phyloP scores from a whole-genome alignment of 2,113 vertebrate genomes.

The Jaculus jaculus region DNA sequence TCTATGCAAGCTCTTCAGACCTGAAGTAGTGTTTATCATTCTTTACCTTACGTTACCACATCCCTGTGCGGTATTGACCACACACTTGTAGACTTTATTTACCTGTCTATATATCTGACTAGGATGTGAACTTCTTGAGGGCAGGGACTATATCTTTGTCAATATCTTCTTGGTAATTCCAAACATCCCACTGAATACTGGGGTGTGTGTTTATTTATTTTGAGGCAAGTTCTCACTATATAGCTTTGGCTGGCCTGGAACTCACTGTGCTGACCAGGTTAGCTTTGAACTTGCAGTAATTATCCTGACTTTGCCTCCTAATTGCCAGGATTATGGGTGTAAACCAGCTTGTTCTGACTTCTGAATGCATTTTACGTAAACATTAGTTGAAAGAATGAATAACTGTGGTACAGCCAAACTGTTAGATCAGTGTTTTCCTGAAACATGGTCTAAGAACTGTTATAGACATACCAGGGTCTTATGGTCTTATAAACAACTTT shows the following conservation, averaged over 20 bases:
- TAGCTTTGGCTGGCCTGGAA: neutral
- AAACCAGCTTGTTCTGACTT: neutral
- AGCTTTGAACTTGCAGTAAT: neutral
- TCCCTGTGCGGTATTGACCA: neutral
- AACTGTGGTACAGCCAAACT: neutral
- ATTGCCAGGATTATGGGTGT: neutral
- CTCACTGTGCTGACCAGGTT: too few species aligned
- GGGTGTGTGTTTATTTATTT: neutral
- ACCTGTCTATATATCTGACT: neutral
- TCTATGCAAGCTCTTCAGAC: neutral
- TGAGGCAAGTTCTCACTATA: neutral
- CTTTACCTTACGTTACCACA: neutral
- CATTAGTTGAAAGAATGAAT: neutral
- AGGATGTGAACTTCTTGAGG: neutral
- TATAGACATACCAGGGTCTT: neutral
- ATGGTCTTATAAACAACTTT: neutral
- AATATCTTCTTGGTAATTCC: neutral
- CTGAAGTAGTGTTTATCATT: neutral
- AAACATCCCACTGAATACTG: neutral
- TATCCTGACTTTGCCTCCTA: neutral
- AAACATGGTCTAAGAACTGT: neutral
- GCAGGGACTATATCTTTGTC: neutral
- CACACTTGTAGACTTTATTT: neutral
- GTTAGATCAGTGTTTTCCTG: neutral
- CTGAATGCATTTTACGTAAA: neutral